Percentiles rank a stretch among this genome's conserved stretches.
phyloP scores from a whole-genome alignment of 2,113 vertebrate genomes.

The Heptranchias perlo region DNA sequence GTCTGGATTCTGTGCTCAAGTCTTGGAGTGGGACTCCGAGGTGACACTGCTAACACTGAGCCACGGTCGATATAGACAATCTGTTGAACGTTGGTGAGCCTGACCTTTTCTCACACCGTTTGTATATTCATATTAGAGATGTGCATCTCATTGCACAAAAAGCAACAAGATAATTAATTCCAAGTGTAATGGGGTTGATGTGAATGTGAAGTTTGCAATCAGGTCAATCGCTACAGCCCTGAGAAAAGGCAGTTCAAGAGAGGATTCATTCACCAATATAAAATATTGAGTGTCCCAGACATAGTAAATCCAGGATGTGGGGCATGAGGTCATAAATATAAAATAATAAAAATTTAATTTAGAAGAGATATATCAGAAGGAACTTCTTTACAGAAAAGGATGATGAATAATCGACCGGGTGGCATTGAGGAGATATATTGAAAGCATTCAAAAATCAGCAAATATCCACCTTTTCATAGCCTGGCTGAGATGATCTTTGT shows the following conservation, averaged over 20 bases:
- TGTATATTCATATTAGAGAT: background rate
- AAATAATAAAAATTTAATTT: conserved; percentile 5
- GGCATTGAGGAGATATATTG: background rate
- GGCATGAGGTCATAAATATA: background rate
- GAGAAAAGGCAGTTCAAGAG: background rate
- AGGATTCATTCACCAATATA: background rate
- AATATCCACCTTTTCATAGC: background rate
- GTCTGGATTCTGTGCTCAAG: background rate
- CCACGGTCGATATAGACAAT: background rate
- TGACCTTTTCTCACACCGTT: background rate
- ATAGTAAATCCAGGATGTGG: background rate
- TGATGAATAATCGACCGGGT: background rate
- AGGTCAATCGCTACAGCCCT: too few species aligned
- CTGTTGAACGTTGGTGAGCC: background rate
- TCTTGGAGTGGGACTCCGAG: background rate
- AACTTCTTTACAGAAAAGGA: background rate
- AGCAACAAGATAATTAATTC: background rate
- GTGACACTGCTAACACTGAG: background rate
- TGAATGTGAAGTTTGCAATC: background rate
- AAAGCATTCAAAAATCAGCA: background rate
- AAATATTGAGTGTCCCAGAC: background rate
- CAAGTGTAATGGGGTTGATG: background rate
- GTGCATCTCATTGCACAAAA: background rate
- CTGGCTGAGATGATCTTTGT: background rate
- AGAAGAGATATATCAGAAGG: background rate